A percentile compares a stretch with the other conserved stretches of the same genome.
Conservation (phyloP, 1,140 invertebrate species). For the Cyclargus thomasi region DNA sequence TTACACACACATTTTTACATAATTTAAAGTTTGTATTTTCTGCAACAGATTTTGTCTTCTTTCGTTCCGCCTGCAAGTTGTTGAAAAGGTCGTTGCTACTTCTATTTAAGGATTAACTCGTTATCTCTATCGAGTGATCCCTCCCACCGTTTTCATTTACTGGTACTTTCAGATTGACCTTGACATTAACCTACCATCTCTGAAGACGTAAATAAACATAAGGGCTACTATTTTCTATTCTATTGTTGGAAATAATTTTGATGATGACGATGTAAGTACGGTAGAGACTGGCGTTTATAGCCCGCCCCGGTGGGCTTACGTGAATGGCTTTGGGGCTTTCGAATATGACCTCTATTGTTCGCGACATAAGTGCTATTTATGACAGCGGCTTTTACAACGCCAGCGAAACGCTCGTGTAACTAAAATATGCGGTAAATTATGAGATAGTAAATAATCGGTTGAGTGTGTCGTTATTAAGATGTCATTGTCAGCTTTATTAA, state of each 20-base stretch:
- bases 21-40: too few species aligned
- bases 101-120: too few species aligned
- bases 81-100: too few species aligned
- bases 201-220: too few species aligned
- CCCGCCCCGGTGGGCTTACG: slow-evolving; percentile 9
- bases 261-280: not conserved
- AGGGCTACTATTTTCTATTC: not conserved
- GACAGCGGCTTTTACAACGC: slow-evolving; percentile 19
- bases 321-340: slow-evolving; percentile 22
- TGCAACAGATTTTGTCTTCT: too few species aligned
- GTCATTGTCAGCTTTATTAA: not conserved
- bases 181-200: too few species aligned
- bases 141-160: too few species aligned
- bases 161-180: too few species aligned
- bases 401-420: not conserved
- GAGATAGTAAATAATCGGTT: not conserved
- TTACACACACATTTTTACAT: too few species aligned
- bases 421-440: slow-evolving; percentile 9
- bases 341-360: slow-evolving; percentile 34
- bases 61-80: too few species aligned
- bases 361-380: slow-evolving; percentile 32
- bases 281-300: slow-evolving; percentile 8
- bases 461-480: not conserved
- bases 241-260: not conserved
- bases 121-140: too few species aligned